Conservation (phyloP, 2,113 vertebrate species). For the Microcebus ravelobensis region DNA sequence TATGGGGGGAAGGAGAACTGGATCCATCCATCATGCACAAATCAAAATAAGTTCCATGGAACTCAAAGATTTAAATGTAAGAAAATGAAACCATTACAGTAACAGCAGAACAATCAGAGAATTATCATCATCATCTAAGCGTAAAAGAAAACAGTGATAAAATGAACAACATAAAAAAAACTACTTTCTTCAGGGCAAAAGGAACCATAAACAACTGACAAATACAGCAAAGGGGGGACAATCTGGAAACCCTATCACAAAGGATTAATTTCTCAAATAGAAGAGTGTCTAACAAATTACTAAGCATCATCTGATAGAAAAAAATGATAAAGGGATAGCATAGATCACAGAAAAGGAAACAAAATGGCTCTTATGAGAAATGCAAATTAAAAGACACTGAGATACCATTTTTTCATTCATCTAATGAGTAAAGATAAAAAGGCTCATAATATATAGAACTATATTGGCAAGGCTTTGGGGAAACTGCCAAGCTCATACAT, state of each 20-base stretch:
- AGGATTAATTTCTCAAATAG: not conserved
- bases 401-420: constrained; percentile 3
- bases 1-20: not conserved
- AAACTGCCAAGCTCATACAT: not conserved
- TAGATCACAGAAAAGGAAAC: constrained; percentile 13
- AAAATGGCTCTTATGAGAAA: constrained; percentile 20
- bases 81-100: constrained; percentile 46
- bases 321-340: not conserved
- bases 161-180: not conserved
- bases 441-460: not conserved
- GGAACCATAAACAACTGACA: not conserved
- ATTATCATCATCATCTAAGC: not conserved
- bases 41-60: not conserved
- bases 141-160: not conserved
- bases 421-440: not conserved
- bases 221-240: not conserved
- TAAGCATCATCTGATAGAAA: not conserved
- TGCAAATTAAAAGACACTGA: constrained; percentile 17
- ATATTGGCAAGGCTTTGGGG: not conserved
- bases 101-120: not conserved
- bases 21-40: not conserved
- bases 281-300: not conserved
- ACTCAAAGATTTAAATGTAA: constrained; percentile 10
- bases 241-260: not conserved
- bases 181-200: not conserved